A percentile compares a stretch with the other conserved stretches of the same genome.
Evolutionary conservation across 1,140 invertebrate species (phyloP).

Genomic region (Drosophila lacertosa): DNA sequence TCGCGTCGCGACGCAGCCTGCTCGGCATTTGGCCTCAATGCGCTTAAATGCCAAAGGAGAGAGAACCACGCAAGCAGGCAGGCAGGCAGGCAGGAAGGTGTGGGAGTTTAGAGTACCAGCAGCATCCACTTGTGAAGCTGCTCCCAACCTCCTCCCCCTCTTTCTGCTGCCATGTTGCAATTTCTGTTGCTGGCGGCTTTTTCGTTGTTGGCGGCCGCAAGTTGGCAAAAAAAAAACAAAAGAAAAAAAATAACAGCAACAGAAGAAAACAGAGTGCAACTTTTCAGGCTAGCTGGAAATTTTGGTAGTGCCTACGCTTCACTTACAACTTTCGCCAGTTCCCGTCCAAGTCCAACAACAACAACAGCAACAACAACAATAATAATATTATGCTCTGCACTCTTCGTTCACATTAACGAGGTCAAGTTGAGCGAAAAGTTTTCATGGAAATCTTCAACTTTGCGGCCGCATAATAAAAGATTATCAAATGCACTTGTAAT

Average conservation of each 20-base stretch:
- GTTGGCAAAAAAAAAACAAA: conserved; percentile 14
- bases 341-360: too few species aligned
- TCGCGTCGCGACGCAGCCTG: conserved; percentile 63
- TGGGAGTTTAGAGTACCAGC: conserved; percentile 20
- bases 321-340: conserved; percentile 36
- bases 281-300: conserved; percentile 50
- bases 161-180: conserved; percentile 33
- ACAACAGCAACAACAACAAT: conserved; percentile 30
- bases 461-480: conserved; percentile 39
- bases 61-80: neutral
- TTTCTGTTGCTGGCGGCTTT: conserved; percentile 42
- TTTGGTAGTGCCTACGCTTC: conserved; percentile 1
- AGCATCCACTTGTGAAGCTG: conserved; percentile 22
- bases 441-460: conserved; percentile 31
- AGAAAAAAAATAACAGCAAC: too few species aligned
- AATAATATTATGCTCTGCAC: conserved; percentile 11
- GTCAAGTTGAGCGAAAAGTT: conserved; percentile 49
- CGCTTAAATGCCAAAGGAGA: conserved; percentile 63
- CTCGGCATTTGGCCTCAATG: conserved; percentile 74
- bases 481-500: conserved; percentile 45
- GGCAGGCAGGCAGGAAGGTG: conserved; percentile 11
- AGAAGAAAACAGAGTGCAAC: conserved; percentile 25
- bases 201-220: conserved; percentile 16
- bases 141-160: neutral
- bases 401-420: conserved; percentile 23